Conservation (phyloP, 1,140 invertebrate genomes). For the Delia radicum region DNA sequence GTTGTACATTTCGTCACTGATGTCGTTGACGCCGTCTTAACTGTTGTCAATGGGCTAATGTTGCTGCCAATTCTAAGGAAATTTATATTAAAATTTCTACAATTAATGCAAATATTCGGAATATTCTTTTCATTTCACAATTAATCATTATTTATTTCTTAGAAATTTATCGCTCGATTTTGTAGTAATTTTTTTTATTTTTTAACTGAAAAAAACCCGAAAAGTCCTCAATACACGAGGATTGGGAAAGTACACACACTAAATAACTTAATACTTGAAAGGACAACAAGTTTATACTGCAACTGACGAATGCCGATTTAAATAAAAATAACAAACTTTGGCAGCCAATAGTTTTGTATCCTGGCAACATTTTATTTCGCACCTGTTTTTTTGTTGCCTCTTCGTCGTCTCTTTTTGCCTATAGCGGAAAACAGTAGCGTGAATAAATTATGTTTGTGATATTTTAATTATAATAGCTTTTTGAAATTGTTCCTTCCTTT, state of each 20-base stretch:
- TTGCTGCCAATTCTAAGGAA: not conserved
- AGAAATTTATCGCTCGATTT: too few relatives aligned
- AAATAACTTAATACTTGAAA: too few relatives aligned
- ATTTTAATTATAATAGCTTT: too few relatives aligned
- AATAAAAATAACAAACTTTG: slow-evolving; percentile 55
- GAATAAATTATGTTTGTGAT: too few relatives aligned
- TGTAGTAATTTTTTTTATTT: too few relatives aligned
- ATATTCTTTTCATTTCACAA: not conserved
- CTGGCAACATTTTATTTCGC: slow-evolving; percentile 51
- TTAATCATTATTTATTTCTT: too few relatives aligned
- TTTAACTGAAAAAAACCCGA: too few relatives aligned
- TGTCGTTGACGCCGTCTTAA: not conserved
- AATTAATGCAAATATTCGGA: not conserved
- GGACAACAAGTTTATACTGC: slow-evolving; percentile 26
- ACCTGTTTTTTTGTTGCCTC: not conserved
- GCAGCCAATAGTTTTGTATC: slow-evolving; percentile 41
- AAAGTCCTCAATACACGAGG: too few relatives aligned
- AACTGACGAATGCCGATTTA: slow-evolving; percentile 53
- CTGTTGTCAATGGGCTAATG: not conserved
- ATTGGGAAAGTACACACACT: too few relatives aligned
- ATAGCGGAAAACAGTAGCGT: not conserved
- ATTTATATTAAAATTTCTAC: not conserved
- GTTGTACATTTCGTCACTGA: not conserved
- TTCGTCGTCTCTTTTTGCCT: not conserved
- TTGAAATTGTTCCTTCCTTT: too few relatives aligned